Conservation (phyloP, 2,888 invertebrate species). For the Galerucella nymphaeae region DNA sequence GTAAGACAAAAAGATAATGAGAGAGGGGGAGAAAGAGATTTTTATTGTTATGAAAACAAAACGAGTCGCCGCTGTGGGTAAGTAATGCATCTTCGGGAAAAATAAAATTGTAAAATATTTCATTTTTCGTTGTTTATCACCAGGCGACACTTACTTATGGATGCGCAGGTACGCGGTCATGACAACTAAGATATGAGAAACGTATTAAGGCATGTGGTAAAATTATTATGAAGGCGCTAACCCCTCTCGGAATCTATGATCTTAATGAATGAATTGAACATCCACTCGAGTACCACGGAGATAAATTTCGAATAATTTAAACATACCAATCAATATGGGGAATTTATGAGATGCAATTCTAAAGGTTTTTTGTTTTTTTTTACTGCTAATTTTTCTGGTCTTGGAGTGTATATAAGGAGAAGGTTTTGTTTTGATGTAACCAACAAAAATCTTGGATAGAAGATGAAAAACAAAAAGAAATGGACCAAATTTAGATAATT, state of each 20-base stretch:
- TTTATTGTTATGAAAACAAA: too few species aligned
- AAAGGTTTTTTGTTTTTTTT: too few species aligned
- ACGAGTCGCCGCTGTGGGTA: constrained; percentile 27
- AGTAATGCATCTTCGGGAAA: constrained; percentile 48
- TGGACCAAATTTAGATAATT: too few species aligned
- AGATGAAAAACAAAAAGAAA: too few species aligned
- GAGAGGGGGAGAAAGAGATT: too few species aligned
- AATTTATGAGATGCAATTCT: too few species aligned
- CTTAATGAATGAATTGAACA: constrained; percentile 32
- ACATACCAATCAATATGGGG: neutral
- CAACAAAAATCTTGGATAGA: too few species aligned
- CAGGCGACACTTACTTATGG: constrained; percentile 51
- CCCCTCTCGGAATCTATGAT: constrained; percentile 57
- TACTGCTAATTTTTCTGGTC: too few species aligned
- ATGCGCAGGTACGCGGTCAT: constrained; percentile 54
- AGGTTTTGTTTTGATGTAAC: too few species aligned
- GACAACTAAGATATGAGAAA: constrained; percentile 59
- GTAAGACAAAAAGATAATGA: too few species aligned
- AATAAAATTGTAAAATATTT: constrained; percentile 56
- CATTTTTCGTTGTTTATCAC: constrained; percentile 61
- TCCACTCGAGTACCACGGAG: neutral
- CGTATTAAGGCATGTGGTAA: constrained; percentile 59
- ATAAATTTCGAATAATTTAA: neutral
- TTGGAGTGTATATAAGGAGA: too few species aligned
- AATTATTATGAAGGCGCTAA: constrained; percentile 63